These are phyloP conservation scores for Turritopsis rubra DNA, from an alignment of 30 jellyfish, hydroid and myxozoan genomes.

Conservation along the genomic window DNA sequence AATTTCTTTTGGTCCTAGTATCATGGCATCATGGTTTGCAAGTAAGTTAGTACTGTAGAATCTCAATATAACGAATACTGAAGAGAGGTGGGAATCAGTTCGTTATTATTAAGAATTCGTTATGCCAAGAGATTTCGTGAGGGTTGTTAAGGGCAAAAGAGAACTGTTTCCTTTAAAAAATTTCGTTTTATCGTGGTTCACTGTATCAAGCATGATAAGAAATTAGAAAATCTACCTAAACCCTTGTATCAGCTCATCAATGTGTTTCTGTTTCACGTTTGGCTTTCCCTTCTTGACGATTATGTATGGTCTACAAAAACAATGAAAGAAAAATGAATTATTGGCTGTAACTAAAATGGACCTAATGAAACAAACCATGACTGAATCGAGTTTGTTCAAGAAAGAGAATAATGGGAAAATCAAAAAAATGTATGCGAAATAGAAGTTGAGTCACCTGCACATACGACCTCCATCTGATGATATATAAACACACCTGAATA, in stretches of 20 bases:
- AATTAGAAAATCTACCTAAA: slow-evolving; percentile 40
- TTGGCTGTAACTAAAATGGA: neutral
- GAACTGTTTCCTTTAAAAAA: too few species aligned
- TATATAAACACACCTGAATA: slow-evolving; percentile 80
- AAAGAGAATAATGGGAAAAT: neutral
- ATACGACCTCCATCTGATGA: slow-evolving; percentile 98
- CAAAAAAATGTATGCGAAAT: neutral
- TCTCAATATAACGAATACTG: too few species aligned
- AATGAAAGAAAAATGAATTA: neutral
- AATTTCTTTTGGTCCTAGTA: too few species aligned
- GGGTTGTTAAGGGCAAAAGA: too few species aligned
- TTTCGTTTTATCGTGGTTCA: too few species aligned
- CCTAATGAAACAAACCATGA: too few species aligned
- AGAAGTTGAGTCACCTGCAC: slow-evolving; percentile 66
- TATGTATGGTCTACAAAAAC: slow-evolving; percentile 69
- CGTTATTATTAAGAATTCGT: too few species aligned
- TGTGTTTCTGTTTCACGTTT: slow-evolving; percentile 63
- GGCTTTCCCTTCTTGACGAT: slow-evolving; percentile 83
- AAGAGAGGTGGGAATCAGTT: too few species aligned
- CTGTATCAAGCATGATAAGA: neutral
- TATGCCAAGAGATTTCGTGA: too few species aligned
- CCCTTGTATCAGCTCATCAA: slow-evolving; percentile 63
- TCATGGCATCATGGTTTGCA: too few species aligned
- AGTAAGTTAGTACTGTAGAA: too few species aligned
- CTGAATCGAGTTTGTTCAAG: too few species aligned